A percentile compares a stretch with the other conserved stretches of the same genome.
These are phyloP conservation scores for Parnassius mnemosyne DNA, from an alignment of 2,888 invertebrate species.

Conservation along the genomic window DNA sequence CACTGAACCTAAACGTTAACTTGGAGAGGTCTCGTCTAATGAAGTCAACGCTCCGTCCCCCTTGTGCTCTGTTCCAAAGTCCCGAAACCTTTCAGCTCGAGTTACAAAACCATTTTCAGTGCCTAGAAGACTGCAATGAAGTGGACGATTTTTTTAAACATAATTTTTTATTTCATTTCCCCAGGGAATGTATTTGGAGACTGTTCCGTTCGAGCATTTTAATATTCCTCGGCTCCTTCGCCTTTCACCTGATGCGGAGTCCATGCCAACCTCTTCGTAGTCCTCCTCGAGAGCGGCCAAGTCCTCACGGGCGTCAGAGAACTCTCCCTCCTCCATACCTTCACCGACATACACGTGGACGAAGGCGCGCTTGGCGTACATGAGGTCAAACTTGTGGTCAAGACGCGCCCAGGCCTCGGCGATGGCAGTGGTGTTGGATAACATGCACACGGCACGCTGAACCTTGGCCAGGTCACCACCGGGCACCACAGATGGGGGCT, in stretches of 20 bases:
- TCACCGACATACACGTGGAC: slow-evolving; percentile 97
- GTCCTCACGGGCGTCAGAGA: slow-evolving; percentile 87
- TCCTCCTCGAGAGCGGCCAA: slow-evolving; percentile 88
- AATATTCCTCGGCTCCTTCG: slow-evolving; percentile 90
- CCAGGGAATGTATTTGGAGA: slow-evolving; percentile 64
- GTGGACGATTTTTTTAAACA: no score
- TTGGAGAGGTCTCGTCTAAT: no score
- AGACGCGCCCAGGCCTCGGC: slow-evolving; percentile 98
- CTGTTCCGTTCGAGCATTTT: slow-evolving; percentile 59
- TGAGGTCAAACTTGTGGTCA: slow-evolving; percentile 97
- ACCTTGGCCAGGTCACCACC: slow-evolving; percentile 97
- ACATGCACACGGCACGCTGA: slow-evolving; percentile 98
- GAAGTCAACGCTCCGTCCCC: no score
- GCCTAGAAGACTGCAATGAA: no score
- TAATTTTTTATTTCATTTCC: slow-evolving; percentile 65
- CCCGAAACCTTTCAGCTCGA: no score
- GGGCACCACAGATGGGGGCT: slow-evolving; percentile 96
- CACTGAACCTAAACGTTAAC: no score
- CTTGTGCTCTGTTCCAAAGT: no score
- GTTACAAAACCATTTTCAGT: no score
- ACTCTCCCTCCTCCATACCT: slow-evolving; percentile 94
- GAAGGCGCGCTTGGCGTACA: slow-evolving; percentile 98
- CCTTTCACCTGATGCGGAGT: slow-evolving; percentile 90
- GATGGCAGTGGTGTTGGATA: slow-evolving; percentile 98
- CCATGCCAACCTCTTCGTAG: slow-evolving; percentile 94